Conservation (phyloP, 2,888 invertebrate genomes). For the Epirrhoe alternata region DNA sequence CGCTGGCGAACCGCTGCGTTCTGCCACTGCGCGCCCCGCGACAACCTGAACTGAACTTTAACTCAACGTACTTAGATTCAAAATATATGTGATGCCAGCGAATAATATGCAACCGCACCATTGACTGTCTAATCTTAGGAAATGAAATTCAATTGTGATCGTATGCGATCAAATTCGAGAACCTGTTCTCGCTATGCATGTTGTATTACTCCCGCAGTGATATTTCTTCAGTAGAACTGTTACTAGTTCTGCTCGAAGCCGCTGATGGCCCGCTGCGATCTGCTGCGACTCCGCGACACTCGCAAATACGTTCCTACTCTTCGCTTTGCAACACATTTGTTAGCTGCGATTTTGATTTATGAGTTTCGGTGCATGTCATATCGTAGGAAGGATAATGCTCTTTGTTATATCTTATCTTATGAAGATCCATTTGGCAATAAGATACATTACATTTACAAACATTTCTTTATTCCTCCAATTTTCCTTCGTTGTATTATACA, state of each 20-base stretch:
- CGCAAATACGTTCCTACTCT: slow-evolving; percentile 12
- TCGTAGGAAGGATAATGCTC: neutral
- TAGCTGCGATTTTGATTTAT: slow-evolving; percentile 18
- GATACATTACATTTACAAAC: too few relatives aligned
- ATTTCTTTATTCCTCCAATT: too few relatives aligned
- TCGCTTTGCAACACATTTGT: slow-evolving; percentile 17
- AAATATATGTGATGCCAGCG: neutral
- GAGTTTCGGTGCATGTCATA: slow-evolving; percentile 6
- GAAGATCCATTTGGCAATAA: neutral
- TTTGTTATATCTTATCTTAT: neutral
- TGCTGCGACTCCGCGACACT: slow-evolving; percentile 17
- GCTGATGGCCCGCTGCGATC: neutral
- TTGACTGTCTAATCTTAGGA: slow-evolving; percentile 1
- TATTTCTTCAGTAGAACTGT: neutral
- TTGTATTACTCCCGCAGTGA: neutral
- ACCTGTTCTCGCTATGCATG: neutral
- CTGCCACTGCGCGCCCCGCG: neutral
- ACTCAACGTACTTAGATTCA: neutral
- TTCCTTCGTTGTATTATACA: too few relatives aligned
- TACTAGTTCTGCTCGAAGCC: neutral
- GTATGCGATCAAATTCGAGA: neutral
- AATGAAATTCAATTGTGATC: neutral
- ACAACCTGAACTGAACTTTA: slow-evolving; percentile 5
- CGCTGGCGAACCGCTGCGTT: slow-evolving; percentile 14
- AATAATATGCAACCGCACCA: neutral